These are phyloP conservation scores for Gadus chalcogrammus DNA, from an alignment of 2,113 vertebrate genomes.

Conservation along the genomic window DNA sequence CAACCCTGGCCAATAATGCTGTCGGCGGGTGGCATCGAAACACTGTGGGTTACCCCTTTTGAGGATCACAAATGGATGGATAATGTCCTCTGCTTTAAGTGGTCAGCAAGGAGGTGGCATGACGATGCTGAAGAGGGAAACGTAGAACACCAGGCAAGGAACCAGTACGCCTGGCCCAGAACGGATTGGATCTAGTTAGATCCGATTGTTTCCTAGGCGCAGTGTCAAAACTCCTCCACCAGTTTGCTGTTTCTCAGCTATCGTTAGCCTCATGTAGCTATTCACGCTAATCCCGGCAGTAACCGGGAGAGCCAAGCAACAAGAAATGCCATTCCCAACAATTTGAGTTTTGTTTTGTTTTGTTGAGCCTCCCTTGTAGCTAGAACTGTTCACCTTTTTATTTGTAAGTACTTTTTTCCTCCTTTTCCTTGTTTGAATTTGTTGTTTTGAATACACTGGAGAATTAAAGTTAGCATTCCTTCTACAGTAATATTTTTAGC, in stretches of 20 bases:
- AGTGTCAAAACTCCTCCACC: neutral
- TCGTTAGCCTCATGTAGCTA: slow-evolving; percentile 15
- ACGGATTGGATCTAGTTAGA: no score
- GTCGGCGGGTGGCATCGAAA: no score
- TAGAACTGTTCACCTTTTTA: neutral
- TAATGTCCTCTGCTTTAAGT: no score
- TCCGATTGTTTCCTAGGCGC: neutral
- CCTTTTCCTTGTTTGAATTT: slow-evolving; percentile 1
- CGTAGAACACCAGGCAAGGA: no score
- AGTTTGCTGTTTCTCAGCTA: neutral
- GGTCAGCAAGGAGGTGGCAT: no score
- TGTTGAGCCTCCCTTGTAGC: slow-evolving; percentile 50
- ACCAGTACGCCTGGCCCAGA: no score
- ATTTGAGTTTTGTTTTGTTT: slow-evolving; percentile 31
- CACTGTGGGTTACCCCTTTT: no score
- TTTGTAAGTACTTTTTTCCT: slow-evolving; percentile 23
- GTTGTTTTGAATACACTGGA: slow-evolving; percentile 53
- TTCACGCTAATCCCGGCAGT: slow-evolving; percentile 6
- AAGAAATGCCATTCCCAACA: slow-evolving; percentile 43
- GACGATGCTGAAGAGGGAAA: no score
- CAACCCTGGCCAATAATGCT: neutral
- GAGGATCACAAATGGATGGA: no score
- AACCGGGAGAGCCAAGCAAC: slow-evolving; percentile 7
- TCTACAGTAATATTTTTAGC: slow-evolving; percentile 16
- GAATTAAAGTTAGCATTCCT: slow-evolving; percentile 21